Percentiles rank a stretch among this genome's conserved stretches.
phyloP scores from a whole-genome alignment of 2,888 invertebrate species.

The Emmelina monodactyla region DNA sequence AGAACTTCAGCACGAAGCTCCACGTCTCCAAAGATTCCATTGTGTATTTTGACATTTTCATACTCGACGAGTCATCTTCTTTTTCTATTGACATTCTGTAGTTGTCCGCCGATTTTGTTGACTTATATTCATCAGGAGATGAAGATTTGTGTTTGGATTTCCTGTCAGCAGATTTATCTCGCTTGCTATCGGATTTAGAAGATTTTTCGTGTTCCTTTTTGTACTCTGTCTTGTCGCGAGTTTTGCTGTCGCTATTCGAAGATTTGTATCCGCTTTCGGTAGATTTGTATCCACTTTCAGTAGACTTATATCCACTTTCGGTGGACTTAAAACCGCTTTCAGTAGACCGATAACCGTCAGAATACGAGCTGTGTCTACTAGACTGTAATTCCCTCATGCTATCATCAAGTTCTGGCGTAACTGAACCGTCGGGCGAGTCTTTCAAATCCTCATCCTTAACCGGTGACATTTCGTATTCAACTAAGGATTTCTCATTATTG shows the following conservation, averaged over 20 bases:
- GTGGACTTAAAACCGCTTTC: constrained; percentile 31
- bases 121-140: constrained; percentile 18
- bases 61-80: constrained; percentile 24
- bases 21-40: constrained; percentile 49
- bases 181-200: constrained; percentile 17
- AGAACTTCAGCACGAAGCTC: constrained; percentile 54
- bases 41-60: constrained; percentile 33
- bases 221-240: no score
- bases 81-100: constrained; percentile 30
- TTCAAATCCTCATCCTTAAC: constrained; percentile 22
- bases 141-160: constrained; percentile 12
- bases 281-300: constrained; percentile 24
- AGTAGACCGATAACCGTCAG: constrained; percentile 31
- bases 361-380: constrained; percentile 30
- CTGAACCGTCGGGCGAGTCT: constrained; percentile 21
- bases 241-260: constrained; percentile 16
- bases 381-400: constrained; percentile 23
- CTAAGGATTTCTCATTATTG: constrained; percentile 44
- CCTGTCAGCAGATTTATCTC: constrained; percentile 10
- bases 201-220: no score
- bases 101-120: constrained; percentile 19
- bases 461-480: constrained; percentile 53
- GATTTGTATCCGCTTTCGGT: constrained; percentile 30
- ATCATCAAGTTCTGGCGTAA: constrained; percentile 46
- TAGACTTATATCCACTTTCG: constrained; percentile 29